Base-by-base conservation (phyloP, 2,113 vertebrate species). In the Mobula birostris region DNA sequence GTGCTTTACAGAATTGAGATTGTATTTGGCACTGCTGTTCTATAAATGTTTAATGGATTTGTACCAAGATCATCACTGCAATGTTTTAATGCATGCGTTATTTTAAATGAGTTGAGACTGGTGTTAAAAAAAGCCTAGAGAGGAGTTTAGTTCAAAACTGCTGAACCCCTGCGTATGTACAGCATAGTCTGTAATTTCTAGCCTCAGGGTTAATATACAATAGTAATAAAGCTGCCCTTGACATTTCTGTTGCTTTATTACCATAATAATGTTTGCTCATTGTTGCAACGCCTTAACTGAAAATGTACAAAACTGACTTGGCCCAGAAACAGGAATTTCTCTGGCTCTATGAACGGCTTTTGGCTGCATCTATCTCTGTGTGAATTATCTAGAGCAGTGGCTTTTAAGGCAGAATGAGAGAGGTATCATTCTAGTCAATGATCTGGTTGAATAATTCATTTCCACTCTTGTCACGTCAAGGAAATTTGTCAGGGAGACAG, bases 191-290 rank as follows among this genome's bases (percentile, higher is more conserved):
- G 12, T 87, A 61, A 87, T 87, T 61, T 63, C 83, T 87, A n/a
- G 83, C 11, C 27, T 15, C 56, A n/a, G 24, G 58, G 56, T 87
- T 87, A 87, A 87, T 87, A 63, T 63, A 87, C 83, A 87, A 63
- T 63, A n/a, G 58, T n/a, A 87, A 87, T 87, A 61, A 87, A 87
- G 83, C 58, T 87, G 83, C 83, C 83, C 83, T 87, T 87, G 83
- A 87, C 83, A 87, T 87, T 87, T 87, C 24, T 63, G 27, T 87
- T 29, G 48, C 56, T 87, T 87, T 87, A 87, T 87, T 87, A 87
- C 56, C 61, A 61, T 63, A 87, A 87, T 87, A 87, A 87, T 87
- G 83, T 87, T 87, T 87, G 56, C 61, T 87, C 11, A n/a, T 11
- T 63, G 56, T 29, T 87, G 58, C 58, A n/a, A 61, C 63, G 83